phyloP scores from a whole-genome alignment of 2,113 vertebrate genomes.

The Cryptoleucopteryx plumbea region DNA sequence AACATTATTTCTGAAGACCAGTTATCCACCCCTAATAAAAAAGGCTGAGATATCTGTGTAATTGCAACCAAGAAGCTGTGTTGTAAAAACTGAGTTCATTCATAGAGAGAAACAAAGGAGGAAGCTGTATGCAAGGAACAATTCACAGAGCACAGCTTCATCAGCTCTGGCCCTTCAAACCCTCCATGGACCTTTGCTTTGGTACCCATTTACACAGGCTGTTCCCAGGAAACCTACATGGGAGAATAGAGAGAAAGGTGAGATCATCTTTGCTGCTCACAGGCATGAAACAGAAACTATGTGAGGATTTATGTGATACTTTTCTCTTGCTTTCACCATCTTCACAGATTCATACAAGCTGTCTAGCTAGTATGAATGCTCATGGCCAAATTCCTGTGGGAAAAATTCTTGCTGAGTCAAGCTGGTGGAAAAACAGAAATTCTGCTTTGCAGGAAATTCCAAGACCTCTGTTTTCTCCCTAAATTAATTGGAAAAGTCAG shows the following conservation, averaged over 20 bases:
- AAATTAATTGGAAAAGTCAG: neutral
- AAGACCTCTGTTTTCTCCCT: constrained; percentile 21
- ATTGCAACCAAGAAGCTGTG: neutral
- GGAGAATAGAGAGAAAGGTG: neutral
- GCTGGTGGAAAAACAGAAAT: constrained; percentile 19
- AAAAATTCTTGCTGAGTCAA: constrained; percentile 54
- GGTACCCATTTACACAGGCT: neutral
- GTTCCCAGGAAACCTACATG: neutral
- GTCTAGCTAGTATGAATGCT: neutral
- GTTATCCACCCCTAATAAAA: neutral
- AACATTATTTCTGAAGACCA: neutral
- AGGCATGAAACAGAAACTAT: neutral
- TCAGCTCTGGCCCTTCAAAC: neutral
- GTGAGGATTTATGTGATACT: neutral
- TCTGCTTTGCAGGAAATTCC: constrained; percentile 32
- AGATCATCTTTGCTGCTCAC: neutral
- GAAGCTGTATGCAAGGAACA: neutral
- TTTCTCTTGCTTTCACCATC: neutral
- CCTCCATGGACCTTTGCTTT: neutral
- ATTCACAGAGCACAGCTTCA: neutral
- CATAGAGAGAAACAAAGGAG: neutral
- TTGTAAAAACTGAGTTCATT: neutral
- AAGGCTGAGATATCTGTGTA: neutral
- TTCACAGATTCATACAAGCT: neutral
- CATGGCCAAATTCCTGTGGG: constrained; percentile 43